Percentiles rank a stretch among this genome's conserved stretches.
Evolutionary conservation across 1,140 invertebrate species (phyloP).

Genomic region (Drosophila lowei): DNA sequence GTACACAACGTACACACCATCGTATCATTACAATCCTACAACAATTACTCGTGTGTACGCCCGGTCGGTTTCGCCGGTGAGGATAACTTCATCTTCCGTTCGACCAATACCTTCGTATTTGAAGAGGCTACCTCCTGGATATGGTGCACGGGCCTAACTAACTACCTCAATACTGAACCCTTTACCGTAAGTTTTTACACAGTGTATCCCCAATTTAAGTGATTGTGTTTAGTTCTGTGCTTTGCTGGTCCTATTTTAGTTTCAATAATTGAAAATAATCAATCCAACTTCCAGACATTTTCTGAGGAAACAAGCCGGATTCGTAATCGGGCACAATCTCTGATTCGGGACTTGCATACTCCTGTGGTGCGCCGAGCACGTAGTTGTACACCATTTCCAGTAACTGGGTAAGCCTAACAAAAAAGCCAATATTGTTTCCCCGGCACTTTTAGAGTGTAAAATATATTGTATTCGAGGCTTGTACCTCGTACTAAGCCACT

Average conservation of each 20-base stretch:
- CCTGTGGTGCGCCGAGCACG: slow-evolving; percentile 88
- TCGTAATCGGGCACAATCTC: slow-evolving; percentile 88
- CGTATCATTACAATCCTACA: slow-evolving; percentile 75
- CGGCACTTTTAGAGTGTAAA: neutral
- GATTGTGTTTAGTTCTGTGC: neutral
- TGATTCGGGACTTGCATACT: slow-evolving; percentile 89
- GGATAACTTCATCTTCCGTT: slow-evolving; percentile 84
- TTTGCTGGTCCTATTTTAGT: neutral
- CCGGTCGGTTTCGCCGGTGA: slow-evolving; percentile 84
- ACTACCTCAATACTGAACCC: slow-evolving; percentile 89
- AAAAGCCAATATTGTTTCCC: neutral
- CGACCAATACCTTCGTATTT: slow-evolving; percentile 88
- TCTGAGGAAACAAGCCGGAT: slow-evolving; percentile 91
- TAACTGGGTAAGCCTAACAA: slow-evolving; percentile 65
- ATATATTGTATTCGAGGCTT: no score
- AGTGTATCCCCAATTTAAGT: slow-evolving; percentile 64
- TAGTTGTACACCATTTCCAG: slow-evolving; percentile 84
- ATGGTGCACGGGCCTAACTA: slow-evolving; percentile 88
- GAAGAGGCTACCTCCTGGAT: slow-evolving; percentile 86
- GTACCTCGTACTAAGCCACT: no score
- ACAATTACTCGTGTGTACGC: slow-evolving; percentile 74
- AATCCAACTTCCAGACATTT: slow-evolving; percentile 86
- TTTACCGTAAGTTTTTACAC: slow-evolving; percentile 74
- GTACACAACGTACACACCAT: slow-evolving; percentile 77
- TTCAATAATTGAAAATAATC: neutral